Conservation (phyloP, 1,140 invertebrate genomes). For the Bombus impatiens region DNA sequence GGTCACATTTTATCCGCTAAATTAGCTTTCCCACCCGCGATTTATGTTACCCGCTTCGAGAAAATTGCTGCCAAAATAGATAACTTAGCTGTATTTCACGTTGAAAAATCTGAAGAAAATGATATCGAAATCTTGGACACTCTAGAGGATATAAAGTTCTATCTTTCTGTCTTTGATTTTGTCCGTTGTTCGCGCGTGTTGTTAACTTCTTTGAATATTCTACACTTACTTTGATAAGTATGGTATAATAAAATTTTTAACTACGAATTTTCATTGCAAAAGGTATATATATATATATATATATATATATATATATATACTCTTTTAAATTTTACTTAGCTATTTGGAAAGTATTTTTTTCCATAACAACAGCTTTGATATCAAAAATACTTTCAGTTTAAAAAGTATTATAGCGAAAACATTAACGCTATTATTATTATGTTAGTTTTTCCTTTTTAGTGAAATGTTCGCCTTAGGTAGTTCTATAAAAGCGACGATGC, state of each 20-base stretch:
- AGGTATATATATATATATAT: no score
- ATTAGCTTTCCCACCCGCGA: constrained; percentile 73
- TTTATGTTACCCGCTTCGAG: constrained; percentile 73
- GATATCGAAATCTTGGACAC: not conserved
- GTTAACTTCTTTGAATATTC: constrained; percentile 1
- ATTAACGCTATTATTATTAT: not conserved
- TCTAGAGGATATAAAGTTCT: not conserved
- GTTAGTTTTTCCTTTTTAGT: not conserved
- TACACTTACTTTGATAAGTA: not conserved
- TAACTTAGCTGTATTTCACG: constrained; percentile 52
- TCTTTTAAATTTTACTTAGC: no score
- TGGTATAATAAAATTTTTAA: not conserved
- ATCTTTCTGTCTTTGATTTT: no score
- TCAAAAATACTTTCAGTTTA: not conserved
- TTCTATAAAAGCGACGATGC: not conserved
- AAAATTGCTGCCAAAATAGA: constrained; percentile 67
- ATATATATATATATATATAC: no score
- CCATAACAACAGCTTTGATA: not conserved
- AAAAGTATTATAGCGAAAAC: not conserved
- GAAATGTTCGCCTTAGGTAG: not conserved
- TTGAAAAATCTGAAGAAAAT: not conserved
- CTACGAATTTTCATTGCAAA: not conserved
- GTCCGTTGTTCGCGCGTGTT: not conserved
- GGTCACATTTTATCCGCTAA: constrained; percentile 73
- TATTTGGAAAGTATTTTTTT: not conserved